Evolutionary conservation across 2,113 vertebrate species (phyloP).

Genomic region (Sylvietta virens): DNA sequence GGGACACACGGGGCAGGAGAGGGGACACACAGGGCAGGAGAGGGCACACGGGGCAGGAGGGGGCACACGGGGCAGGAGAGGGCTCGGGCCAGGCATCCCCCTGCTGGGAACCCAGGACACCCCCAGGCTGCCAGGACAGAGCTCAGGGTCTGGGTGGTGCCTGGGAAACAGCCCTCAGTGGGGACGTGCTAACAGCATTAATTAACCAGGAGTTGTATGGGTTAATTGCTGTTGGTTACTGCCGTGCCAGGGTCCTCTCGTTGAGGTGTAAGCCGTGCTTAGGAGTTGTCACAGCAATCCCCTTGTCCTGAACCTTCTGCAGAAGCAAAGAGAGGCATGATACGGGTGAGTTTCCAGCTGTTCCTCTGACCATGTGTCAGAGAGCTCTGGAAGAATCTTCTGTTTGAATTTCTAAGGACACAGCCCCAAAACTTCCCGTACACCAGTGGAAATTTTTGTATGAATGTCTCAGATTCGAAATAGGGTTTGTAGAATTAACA

Average conservation of each 20-base stretch:
- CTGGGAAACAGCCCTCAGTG: background rate
- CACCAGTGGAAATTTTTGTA: background rate
- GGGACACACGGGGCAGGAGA: fast-evolving
- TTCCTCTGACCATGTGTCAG: background rate
- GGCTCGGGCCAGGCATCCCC: fast-evolving
- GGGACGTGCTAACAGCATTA: background rate
- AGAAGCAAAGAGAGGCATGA: background rate
- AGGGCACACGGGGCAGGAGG: fast-evolving
- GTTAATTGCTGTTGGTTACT: background rate
- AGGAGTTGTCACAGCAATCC: background rate
- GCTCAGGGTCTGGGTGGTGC: background rate
- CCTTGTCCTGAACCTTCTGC: background rate
- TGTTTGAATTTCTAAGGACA: background rate
- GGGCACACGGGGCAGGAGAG: too few species aligned
- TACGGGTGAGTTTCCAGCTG: background rate
- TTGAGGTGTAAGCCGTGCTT: background rate
- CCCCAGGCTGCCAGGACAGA: background rate
- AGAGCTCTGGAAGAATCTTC: background rate
- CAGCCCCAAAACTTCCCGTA: background rate
- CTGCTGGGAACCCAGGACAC: background rate
- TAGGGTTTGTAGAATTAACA: background rate
- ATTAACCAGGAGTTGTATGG: background rate
- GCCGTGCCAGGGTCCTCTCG: background rate
- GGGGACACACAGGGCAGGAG: too few species aligned
- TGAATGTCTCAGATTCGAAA: background rate